Conservation (phyloP, 1,140 invertebrate species). For the Pogonomyrmex californicus region DNA sequence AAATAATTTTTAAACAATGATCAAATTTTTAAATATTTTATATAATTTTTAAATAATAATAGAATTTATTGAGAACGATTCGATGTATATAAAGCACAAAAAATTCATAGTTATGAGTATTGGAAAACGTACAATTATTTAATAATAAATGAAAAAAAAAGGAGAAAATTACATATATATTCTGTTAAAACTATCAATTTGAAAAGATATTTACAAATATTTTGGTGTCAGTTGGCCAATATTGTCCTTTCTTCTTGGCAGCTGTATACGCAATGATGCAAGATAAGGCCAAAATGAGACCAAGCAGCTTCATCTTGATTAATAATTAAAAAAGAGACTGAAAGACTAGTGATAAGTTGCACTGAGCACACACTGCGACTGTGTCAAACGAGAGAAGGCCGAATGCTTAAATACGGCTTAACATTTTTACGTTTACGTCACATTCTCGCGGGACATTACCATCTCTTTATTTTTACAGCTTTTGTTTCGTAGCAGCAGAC, state of each 20-base stretch:
- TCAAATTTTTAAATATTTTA: no score
- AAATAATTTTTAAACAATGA: neutral
- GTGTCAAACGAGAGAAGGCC: neutral
- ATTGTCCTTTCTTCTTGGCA: neutral
- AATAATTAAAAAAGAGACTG: neutral
- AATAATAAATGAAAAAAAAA: neutral
- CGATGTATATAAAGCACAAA: neutral
- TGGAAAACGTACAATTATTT: neutral
- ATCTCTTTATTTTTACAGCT: slow-evolving; percentile 11
- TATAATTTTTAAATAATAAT: neutral
- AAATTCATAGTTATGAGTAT: neutral
- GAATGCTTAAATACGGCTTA: neutral
- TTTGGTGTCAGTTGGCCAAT: neutral
- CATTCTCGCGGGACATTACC: neutral
- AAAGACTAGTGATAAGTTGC: neutral
- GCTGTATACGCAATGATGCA: neutral
- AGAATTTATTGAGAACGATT: neutral
- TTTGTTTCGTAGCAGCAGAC: neutral
- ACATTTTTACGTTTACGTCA: neutral
- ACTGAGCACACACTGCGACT: neutral
- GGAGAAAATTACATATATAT: neutral
- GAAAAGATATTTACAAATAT: neutral
- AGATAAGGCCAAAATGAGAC: neutral
- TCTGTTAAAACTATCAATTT: neutral
- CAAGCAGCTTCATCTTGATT: neutral